Evolutionary conservation across 2,113 vertebrate genomes (phyloP), one percentile per base, ranked within the genome.

Genomic region (Panurus biarmicus): DNA sequence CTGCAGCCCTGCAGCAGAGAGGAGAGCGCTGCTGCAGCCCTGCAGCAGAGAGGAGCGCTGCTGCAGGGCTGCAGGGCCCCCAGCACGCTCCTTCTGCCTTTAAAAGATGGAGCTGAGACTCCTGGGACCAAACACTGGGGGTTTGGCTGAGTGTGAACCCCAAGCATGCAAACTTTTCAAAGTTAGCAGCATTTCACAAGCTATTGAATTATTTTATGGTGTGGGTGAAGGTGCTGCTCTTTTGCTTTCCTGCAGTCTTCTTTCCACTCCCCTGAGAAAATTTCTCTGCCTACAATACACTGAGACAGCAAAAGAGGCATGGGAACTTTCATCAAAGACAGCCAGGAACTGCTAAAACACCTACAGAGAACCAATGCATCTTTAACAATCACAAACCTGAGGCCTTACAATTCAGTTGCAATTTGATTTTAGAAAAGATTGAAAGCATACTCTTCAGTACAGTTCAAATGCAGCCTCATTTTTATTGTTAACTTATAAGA

Each of bases 91-190:
- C 14, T 21, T 0, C 33, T 7, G 20, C 38, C 58, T 12, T 3
- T 1, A 15, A 12, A 35, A 60, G 42, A 19, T 7, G 65, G 60
- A 22, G 35, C 58, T 29, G 40, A 8, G 35, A 7, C 14, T 13
- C 24, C 11, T 4, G 35, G 31, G 8, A 18, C 26, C 69, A 8
- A 47, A 23, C 54, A 5, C 20, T 0, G 1, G 5, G 14, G 12
- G 5, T 3, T 25, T 16, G 70, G 20, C 50, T 19, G 35, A 28
- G 61, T 0, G 2, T 4, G 31, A 16, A 13, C 26, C 23, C 11
- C 19, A 12, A 60, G 61, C 3, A 4, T 3, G 35, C 6, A 3
- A 5, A 4, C 33, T 78, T 74, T 14, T 13, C 60, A 51, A 54
- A 61, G 29, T 6, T 6, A 65, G 47, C 14, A 85, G 24, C 17